Base-by-base conservation (phyloP, 2,888 invertebrate genomes). In the Cheilosia vernalis region DNA sequence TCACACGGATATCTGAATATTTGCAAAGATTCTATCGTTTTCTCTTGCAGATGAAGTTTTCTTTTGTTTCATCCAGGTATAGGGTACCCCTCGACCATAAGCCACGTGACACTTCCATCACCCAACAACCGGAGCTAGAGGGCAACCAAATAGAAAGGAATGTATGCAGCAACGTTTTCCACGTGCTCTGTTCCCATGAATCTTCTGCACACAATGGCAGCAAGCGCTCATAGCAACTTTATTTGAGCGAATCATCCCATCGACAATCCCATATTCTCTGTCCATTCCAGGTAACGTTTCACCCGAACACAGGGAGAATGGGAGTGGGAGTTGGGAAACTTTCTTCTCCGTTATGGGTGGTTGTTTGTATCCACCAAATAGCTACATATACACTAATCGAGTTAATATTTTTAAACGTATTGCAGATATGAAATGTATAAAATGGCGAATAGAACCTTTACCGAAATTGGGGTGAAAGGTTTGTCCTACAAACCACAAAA, bases 31-130 rank as follows among this genome's bases (percentile, higher is more conserved):
- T 78, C 66, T 53, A 72, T 66, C 53, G 21, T 47, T 77, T 63
- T 37, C 53, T 69, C 60, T 69, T 61, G n/a, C 24, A 37, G 21
- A 53, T 78, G 61, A 64, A 77, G 33, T 72, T 66, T 66, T 44
- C 63, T 40, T 70, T 53, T 67, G 42, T 64, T 56, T 55, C 33
- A 19, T 15, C 40, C 19, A 47, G 33, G 37, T 58, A 55, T 1
- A 13, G 37, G 37, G 4, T 37, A 37, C 37, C 37, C 44, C 44
- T 53, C 55, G 33, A 37, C 6, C 15, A 56, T 9, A 33, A 10
- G 63, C 78, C 83, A 83, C 83, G 83, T 83, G 83, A 83, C 78
- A 56, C 56, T 56, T 73, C 13, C 44, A 73, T 66, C 73, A 67
- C 17, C n/a, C 60, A 55, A 33, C 44, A 56, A 53, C 60, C 60